Percentiles rank a stretch among this genome's conserved stretches.
Conservation (phyloP, 2,113 vertebrate genomes). For the Crypturellus undulatus region DNA sequence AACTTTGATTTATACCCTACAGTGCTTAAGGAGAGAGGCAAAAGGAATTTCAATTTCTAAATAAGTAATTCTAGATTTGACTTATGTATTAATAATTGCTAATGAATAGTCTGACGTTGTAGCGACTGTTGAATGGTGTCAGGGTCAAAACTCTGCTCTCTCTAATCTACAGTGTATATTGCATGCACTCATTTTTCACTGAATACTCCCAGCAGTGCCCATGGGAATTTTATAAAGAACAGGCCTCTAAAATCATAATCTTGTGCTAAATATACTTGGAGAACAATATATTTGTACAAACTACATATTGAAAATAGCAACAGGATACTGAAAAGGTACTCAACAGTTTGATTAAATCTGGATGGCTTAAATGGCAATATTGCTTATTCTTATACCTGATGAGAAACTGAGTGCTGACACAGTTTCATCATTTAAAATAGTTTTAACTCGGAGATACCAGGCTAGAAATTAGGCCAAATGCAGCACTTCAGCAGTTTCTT, state of each 20-base stretch:
- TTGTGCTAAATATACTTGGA: constrained; percentile 29
- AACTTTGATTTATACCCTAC: not conserved
- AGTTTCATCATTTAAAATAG: constrained; percentile 24
- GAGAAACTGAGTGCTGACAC: constrained; percentile 15
- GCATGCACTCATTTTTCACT: not conserved
- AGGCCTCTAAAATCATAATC: not conserved
- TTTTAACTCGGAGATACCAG: not conserved
- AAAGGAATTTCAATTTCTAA: not conserved
- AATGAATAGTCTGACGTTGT: not conserved
- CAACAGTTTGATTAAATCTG: constrained; percentile 43
- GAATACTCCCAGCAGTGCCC: not conserved
- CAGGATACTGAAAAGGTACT: constrained; percentile 24
- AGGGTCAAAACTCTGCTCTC: not conserved
- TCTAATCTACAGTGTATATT: not conserved
- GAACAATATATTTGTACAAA: constrained; percentile 38
- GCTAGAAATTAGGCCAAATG: not conserved
- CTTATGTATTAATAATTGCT: not conserved
- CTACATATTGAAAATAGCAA: constrained; percentile 18
- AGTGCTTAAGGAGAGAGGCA: not conserved
- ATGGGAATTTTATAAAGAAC: not conserved
- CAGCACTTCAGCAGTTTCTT: not conserved
- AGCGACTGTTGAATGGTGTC: not conserved
- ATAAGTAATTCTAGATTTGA: not conserved
- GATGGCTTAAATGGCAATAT: not conserved
- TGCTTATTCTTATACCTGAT: constrained; percentile 16